Conservation (phyloP, 2,113 vertebrate genomes). For the Muscicapa adusta region DNA sequence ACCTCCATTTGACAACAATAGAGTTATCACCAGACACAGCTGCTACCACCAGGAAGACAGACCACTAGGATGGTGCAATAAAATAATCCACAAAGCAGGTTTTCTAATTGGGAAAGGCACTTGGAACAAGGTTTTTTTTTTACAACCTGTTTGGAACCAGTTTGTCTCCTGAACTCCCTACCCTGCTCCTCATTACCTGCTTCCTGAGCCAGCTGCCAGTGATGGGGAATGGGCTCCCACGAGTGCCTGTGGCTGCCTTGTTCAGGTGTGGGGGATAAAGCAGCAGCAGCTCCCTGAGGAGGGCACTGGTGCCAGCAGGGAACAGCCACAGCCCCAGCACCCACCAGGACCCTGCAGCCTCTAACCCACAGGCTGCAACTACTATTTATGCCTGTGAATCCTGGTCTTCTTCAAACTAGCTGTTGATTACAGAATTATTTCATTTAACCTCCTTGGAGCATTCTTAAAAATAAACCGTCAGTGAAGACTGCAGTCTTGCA, state of each 20-base stretch:
- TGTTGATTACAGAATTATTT: neutral
- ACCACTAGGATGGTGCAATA: neutral
- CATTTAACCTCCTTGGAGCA: neutral
- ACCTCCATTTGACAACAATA: too few species aligned
- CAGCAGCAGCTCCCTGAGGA: neutral
- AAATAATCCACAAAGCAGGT: neutral
- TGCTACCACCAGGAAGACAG: neutral
- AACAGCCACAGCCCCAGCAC: neutral
- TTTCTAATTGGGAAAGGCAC: neutral
- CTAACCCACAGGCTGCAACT: rapidly evolving
- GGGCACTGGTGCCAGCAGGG: too few species aligned
- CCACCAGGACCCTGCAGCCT: neutral
- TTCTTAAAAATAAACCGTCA: neutral
- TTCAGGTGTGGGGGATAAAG: neutral
- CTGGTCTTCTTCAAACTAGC: neutral
- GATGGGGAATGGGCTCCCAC: rapidly evolving
- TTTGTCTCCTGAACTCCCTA: neutral
- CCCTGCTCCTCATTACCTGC: neutral
- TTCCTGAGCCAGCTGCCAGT: neutral
- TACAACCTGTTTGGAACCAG: neutral
- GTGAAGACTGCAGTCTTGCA: rapidly evolving
- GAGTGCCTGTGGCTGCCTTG: neutral
- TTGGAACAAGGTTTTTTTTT: neutral
- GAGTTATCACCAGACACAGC: neutral
- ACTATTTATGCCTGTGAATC: neutral